Conservation (phyloP, 2,888 invertebrate genomes). For the Crossocerus cetratus region DNA sequence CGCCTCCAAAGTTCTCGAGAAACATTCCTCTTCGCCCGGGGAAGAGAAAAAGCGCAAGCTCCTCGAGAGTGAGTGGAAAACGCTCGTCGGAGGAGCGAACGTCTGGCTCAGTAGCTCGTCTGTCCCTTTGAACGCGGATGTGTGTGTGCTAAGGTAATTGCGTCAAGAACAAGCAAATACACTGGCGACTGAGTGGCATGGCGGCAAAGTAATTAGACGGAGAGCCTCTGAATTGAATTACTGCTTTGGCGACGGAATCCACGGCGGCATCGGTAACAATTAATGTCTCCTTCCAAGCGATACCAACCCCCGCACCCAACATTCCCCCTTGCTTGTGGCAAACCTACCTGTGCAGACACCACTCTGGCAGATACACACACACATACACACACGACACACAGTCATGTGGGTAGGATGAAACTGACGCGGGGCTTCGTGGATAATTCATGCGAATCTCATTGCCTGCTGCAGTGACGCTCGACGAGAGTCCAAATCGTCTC, state of each 20-base stretch:
- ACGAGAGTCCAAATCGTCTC: too few relatives aligned
- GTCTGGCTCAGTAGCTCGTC: not conserved
- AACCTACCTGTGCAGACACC: not conserved
- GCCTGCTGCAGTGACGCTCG: too few relatives aligned
- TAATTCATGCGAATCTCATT: too few relatives aligned
- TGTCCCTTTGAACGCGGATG: not conserved
- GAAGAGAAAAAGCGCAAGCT: too few relatives aligned
- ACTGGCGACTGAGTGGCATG: not conserved
- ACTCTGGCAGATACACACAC: too few relatives aligned
- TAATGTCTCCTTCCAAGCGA: not conserved
- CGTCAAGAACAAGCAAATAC: slow-evolving; percentile 21
- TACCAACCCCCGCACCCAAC: not conserved
- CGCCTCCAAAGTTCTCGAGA: too few relatives aligned
- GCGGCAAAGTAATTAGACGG: not conserved
- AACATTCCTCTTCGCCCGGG: too few relatives aligned
- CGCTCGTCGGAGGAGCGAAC: too few relatives aligned
- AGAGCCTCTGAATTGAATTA: slow-evolving; percentile 9
- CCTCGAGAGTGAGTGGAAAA: too few relatives aligned
- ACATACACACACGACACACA: too few relatives aligned
- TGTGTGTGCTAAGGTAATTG: slow-evolving; percentile 22
- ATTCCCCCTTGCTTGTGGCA: not conserved
- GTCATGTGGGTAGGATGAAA: too few relatives aligned
- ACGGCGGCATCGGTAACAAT: not conserved
- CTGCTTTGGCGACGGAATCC: not conserved
- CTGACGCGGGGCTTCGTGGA: too few relatives aligned